Conservation (phyloP, 2,113 vertebrate genomes). For the Meles meles region DNA sequence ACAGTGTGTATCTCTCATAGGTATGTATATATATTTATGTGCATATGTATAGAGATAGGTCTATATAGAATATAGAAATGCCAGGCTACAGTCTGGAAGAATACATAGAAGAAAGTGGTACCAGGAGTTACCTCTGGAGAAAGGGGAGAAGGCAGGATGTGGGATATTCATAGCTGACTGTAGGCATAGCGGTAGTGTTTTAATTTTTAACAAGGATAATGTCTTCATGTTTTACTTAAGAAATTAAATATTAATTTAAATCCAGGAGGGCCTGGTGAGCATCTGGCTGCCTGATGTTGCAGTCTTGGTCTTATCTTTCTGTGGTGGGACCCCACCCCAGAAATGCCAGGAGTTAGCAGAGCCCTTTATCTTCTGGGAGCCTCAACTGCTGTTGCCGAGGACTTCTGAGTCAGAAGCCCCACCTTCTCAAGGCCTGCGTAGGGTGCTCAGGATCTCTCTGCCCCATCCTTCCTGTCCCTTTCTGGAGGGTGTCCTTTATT, state of each 20-base stretch:
- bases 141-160: neutral
- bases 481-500: neutral
- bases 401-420: too few species aligned
- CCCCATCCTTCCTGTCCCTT: accelerated
- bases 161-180: neutral
- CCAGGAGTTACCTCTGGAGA: neutral
- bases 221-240: conserved; percentile 41
- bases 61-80: neutral
- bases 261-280: neutral
- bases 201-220: conserved; percentile 56
- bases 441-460: neutral
- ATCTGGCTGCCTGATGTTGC: neutral
- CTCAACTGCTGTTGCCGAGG: neutral
- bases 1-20: neutral
- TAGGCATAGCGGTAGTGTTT: neutral
- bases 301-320: neutral
- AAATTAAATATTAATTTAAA: conserved; percentile 57
- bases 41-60: neutral
- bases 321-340: neutral
- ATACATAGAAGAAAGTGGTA: neutral
- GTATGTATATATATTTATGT: neutral
- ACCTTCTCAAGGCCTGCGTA: neutral
- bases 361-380: neutral
- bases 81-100: neutral
- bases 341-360: neutral